Evolutionary conservation across 2,113 vertebrate genomes (phyloP).

Genomic region (Sinocyclocheilus anshuiensis): DNA sequence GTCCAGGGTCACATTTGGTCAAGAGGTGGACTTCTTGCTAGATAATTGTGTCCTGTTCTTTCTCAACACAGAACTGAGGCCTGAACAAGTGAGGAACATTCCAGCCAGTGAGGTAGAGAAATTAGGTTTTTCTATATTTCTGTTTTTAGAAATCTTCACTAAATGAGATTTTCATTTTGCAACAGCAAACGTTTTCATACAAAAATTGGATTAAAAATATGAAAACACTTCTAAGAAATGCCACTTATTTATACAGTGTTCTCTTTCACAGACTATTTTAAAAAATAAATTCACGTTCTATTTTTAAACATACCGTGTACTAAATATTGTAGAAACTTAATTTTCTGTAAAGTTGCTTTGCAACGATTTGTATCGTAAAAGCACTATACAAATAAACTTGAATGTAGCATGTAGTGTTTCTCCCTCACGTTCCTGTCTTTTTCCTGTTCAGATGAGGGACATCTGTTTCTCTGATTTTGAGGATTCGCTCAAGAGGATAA

Average conservation of each 20-base stretch:
- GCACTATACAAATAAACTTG: too few species aligned
- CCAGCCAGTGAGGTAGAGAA: slow-evolving; percentile 86
- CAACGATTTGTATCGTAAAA: too few species aligned
- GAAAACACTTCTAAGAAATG: too few species aligned
- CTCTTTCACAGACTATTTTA: too few species aligned
- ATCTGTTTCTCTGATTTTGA: slow-evolving; percentile 79
- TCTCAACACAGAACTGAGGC: slow-evolving; percentile 83
- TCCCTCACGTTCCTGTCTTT: background rate
- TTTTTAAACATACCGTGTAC: background rate
- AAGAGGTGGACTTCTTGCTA: background rate
- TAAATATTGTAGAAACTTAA: too few species aligned
- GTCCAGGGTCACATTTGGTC: background rate
- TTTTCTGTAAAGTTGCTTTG: too few species aligned
- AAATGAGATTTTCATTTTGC: too few species aligned
- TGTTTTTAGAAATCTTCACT: too few species aligned
- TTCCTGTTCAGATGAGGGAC: slow-evolving; percentile 85
- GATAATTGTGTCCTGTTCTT: slow-evolving; percentile 18
- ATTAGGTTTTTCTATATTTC: too few species aligned
- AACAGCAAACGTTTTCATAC: too few species aligned
- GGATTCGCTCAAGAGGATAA: slow-evolving; percentile 88
- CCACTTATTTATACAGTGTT: too few species aligned
- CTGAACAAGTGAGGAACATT: slow-evolving; percentile 92
- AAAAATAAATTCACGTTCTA: background rate
- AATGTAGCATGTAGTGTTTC: background rate
- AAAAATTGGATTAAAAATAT: too few species aligned